phyloP scores from a whole-genome alignment of 1,140 invertebrate genomes.

The Dufourea novaeangliae region DNA sequence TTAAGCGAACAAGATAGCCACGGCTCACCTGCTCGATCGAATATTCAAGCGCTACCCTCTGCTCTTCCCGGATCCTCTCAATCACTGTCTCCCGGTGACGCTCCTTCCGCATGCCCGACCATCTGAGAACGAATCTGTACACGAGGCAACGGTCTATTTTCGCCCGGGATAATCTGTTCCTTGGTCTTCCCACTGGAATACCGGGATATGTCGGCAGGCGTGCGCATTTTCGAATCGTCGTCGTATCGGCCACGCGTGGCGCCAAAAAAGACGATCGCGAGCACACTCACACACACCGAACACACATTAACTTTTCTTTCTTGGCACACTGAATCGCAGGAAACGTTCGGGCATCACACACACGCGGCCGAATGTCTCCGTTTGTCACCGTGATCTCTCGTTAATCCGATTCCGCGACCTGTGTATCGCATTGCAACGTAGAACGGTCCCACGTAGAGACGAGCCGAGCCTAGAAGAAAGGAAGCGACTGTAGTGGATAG shows the following conservation, averaged over 20 bases:
- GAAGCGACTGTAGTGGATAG: slow-evolving; percentile 28
- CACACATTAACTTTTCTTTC: neutral
- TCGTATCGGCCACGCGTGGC: slow-evolving; percentile 7
- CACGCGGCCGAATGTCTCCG: neutral
- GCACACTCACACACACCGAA: neutral
- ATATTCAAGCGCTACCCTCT: slow-evolving; percentile 37
- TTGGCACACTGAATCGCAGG: neutral
- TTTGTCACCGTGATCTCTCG: neutral
- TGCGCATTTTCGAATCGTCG: slow-evolving; percentile 49
- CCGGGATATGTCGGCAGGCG: neutral
- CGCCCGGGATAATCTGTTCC: slow-evolving; percentile 10
- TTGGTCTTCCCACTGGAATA: slow-evolving; percentile 48
- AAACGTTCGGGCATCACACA: slow-evolving; percentile 10
- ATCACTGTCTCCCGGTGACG: slow-evolving; percentile 51
- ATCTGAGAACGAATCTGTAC: slow-evolving; percentile 29
- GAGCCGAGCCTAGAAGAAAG: slow-evolving; percentile 33
- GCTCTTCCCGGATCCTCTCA: slow-evolving; percentile 52
- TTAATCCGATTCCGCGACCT: slow-evolving; percentile 26
- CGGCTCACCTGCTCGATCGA: slow-evolving; percentile 58
- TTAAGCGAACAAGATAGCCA: slow-evolving; percentile 14
- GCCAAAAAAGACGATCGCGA: slow-evolving; percentile 33
- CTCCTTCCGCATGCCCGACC: slow-evolving; percentile 60
- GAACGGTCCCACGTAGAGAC: neutral
- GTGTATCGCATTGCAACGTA: slow-evolving; percentile 8
- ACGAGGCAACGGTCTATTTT: slow-evolving; percentile 39